phyloP scores from a whole-genome alignment of 1,140 invertebrate genomes.

The Octopus sinensis region DNA sequence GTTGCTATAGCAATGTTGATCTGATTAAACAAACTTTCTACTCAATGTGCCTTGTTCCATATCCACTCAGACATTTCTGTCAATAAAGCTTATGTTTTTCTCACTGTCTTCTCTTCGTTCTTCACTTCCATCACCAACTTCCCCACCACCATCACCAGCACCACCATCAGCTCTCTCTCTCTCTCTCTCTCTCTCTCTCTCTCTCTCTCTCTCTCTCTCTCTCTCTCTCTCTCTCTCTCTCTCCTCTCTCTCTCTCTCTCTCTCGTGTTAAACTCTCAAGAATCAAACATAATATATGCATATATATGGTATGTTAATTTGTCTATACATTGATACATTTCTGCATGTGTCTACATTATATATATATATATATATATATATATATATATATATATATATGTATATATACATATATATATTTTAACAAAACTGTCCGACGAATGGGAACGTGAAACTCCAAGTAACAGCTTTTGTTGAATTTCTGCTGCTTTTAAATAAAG shows the following conservation, averaged over 20 bases:
- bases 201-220: constrained; percentile 22
- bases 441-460: too few relatives aligned
- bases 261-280: background rate
- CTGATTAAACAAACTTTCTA: background rate
- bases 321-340: too few relatives aligned
- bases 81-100: background rate
- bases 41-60: background rate
- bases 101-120: constrained; percentile 7
- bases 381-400: too few relatives aligned
- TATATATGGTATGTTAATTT: too few relatives aligned
- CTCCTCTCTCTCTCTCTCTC: background rate
- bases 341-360: too few relatives aligned
- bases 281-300: too few relatives aligned
- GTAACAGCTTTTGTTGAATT: too few relatives aligned
- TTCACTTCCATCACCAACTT: constrained; percentile 8
- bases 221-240: constrained; percentile 15
- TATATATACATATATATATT: too few relatives aligned
- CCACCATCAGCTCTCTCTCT: background rate
- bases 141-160: background rate
- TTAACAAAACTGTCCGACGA: too few relatives aligned
- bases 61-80: constrained; percentile 14
- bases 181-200: constrained; percentile 22
- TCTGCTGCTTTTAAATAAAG: too few relatives aligned
- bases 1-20: background rate
- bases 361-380: too few relatives aligned